phyloP scores from a whole-genome alignment of 92 coral and sea anemone genomes.

The Heliopora coerulea region DNA sequence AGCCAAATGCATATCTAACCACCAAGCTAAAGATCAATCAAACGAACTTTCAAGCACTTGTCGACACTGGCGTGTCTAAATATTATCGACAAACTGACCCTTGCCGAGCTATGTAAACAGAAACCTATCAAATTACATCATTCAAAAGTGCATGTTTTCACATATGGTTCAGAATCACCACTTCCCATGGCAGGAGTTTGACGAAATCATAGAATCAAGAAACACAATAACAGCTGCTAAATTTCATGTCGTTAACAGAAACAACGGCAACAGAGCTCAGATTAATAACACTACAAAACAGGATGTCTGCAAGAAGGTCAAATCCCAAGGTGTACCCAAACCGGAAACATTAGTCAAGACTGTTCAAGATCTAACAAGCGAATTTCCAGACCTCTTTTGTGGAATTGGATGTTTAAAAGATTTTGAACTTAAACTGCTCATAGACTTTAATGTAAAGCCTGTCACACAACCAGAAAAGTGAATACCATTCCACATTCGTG shows the following conservation, averaged over 20 bases:
- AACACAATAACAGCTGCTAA: slow-evolving; percentile 8
- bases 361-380: background rate
- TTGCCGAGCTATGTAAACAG: no score
- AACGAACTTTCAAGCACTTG: no score
- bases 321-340: background rate
- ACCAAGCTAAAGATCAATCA: no score
- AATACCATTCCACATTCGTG: slow-evolving; percentile 9
- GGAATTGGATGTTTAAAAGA: no score
- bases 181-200: slow-evolving; percentile 54
- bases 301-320: no score
- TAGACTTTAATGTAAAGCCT: slow-evolving; percentile 2
- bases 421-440: background rate
- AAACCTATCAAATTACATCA: no score
- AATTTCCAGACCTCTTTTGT: no score
- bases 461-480: slow-evolving; percentile 16
- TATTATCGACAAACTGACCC: slow-evolving; percentile 1
- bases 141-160: no score
- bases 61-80: background rate
- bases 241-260: background rate
- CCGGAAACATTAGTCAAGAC: background rate
- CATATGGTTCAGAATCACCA: no score
- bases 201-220: slow-evolving; percentile 47
- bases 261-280: background rate
- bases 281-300: background rate
- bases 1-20: background rate